A percentile compares a stretch with the other conserved stretches of the same genome.
Evolutionary conservation across 1,140 invertebrate species (phyloP).

Genomic region (Chymomyza costata): DNA sequence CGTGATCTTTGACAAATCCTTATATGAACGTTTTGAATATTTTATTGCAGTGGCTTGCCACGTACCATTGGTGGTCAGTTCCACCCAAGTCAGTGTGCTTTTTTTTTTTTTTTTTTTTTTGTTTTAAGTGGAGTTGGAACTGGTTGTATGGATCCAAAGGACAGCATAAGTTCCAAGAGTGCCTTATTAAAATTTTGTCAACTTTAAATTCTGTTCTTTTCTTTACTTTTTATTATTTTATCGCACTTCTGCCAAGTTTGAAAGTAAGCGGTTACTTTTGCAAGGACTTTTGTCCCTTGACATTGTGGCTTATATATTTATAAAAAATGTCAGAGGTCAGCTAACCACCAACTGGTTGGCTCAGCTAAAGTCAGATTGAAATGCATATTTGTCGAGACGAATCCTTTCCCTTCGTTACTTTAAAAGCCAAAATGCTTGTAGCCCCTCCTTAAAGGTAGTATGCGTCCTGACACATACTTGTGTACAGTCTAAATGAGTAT

Average conservation of each 20-base stretch:
- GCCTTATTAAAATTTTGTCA: constrained; percentile 73
- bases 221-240: constrained; percentile 36
- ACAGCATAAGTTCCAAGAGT: constrained; percentile 67
- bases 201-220: constrained; percentile 46
- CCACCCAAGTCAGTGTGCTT: background rate
- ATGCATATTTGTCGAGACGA: background rate
- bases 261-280: constrained; percentile 12
- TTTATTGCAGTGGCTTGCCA: constrained; percentile 50
- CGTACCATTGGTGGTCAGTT: constrained; percentile 30
- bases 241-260: constrained; percentile 32
- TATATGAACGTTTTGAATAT: constrained; percentile 72
- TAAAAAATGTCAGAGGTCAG: constrained; percentile 14
- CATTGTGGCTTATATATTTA: constrained; percentile 42
- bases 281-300: constrained; percentile 22
- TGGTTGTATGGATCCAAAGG: constrained; percentile 60
- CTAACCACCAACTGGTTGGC: too few relatives aligned
- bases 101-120: background rate
- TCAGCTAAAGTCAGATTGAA: too few relatives aligned
- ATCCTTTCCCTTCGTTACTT: too few relatives aligned
- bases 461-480: too few relatives aligned
- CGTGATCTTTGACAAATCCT: constrained; percentile 66
- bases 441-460: too few relatives aligned
- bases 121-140: constrained; percentile 4
- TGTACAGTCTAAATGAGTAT: too few relatives aligned
- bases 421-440: too few relatives aligned